Evolutionary conservation across 2,797 vertebrate genomes (phyloP).

Genomic region (Erethizon dorsatum): DNA sequence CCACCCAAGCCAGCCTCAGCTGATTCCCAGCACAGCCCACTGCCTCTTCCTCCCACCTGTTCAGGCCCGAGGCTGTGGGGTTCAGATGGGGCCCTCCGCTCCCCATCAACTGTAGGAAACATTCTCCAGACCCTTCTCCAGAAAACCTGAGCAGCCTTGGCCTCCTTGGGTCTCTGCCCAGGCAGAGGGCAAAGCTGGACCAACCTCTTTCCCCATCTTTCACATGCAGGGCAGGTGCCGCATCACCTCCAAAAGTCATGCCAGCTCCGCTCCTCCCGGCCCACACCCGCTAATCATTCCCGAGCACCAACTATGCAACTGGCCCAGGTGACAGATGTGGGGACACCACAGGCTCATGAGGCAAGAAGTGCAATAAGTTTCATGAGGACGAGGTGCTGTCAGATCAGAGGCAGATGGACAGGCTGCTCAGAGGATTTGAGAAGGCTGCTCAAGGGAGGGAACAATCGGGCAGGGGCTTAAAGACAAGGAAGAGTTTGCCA

Average conservation of each 20-base stretch:
- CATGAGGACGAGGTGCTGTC: not conserved
- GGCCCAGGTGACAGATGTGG: not conserved
- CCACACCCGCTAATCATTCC: not conserved
- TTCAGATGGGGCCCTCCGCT: not conserved
- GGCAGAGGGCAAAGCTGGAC: not conserved
- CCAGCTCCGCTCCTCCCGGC: not conserved
- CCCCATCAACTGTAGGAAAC: not conserved
- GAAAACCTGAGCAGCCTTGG: not conserved
- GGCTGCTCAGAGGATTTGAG: not conserved
- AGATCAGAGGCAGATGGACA: conserved; percentile 33
- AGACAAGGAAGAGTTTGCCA: conserved; percentile 41
- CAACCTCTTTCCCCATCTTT: not conserved
- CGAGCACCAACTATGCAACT: not conserved
- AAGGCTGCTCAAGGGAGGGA: not conserved
- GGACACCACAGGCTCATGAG: not conserved
- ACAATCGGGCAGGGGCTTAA: not conserved
- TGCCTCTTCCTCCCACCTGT: not conserved
- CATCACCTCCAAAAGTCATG: not conserved
- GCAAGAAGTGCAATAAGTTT: not conserved
- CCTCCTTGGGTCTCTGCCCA: not conserved
- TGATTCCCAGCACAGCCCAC: not conserved
- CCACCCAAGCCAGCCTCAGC: not conserved
- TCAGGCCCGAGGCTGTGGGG: not conserved
- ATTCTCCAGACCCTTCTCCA: not conserved
- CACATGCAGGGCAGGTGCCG: not conserved